Conservation (phyloP, 1,140 invertebrate species). For the Procambarus virginalis region DNA sequence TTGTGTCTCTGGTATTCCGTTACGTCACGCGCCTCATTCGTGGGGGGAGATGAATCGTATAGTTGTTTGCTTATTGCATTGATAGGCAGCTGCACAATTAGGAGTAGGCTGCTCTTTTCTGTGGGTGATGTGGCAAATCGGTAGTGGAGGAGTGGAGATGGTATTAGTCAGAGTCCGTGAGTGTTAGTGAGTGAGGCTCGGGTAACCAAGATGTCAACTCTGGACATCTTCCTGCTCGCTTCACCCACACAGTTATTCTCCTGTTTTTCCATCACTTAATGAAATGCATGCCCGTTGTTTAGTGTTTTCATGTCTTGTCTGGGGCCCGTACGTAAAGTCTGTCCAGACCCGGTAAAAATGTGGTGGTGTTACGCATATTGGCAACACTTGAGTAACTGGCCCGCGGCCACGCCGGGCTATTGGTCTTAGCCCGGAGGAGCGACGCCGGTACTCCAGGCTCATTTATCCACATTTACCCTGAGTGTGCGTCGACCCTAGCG, state of each 20-base stretch:
- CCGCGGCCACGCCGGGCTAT: neutral
- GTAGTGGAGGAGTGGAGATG: no score
- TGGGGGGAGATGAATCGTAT: no score
- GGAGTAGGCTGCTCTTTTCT: no score
- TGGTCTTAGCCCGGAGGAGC: neutral
- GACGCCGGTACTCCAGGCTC: neutral
- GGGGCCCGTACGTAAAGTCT: no score
- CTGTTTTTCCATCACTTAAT: neutral
- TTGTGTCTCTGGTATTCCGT: no score
- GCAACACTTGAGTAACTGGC: neutral
- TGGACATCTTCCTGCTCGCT: neutral
- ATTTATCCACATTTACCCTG: neutral
- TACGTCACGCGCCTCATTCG: no score
- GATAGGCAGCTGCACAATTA: no score
- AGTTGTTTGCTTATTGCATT: no score
- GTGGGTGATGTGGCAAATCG: no score
- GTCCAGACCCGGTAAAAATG: neutral
- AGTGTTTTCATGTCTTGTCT: no score
- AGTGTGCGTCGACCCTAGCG: neutral
- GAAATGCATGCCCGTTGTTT: neutral
- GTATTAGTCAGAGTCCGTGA: neutral
- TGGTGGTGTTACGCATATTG: neutral
- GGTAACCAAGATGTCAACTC: neutral
- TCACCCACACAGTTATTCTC: neutral
- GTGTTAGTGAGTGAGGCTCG: neutral